A percentile compares a stretch with the other conserved stretches of the same genome.
phyloP scores from a whole-genome alignment of 2,888 invertebrate species.

The Mythimna lalbum region DNA sequence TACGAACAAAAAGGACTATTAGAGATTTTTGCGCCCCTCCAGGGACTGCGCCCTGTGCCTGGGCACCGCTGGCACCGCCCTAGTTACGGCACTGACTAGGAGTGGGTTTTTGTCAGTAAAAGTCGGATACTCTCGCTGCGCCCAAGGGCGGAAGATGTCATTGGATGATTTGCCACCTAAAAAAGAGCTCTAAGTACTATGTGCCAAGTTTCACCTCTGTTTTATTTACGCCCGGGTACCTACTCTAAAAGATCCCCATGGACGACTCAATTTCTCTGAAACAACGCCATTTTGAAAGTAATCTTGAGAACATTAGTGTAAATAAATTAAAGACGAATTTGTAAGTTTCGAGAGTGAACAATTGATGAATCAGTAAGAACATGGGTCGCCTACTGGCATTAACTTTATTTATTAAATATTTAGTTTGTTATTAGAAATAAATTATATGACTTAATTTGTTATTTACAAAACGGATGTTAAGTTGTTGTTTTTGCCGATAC shows the following conservation, averaged over 20 bases:
- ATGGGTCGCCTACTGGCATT: background rate
- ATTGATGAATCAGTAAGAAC: background rate
- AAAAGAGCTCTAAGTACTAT: no score
- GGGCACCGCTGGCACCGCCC: no score
- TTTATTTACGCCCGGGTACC: background rate
- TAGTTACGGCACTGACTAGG: no score
- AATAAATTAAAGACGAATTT: constrained; percentile 5
- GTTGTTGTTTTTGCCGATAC: constrained; percentile 7
- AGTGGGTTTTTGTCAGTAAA: no score
- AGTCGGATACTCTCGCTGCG: no score
- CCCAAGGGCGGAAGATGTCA: no score
- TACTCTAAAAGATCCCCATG: background rate
- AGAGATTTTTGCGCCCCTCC: no score
- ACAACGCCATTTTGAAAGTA: background rate
- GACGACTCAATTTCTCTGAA: background rate
- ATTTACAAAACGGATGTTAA: constrained; percentile 16
- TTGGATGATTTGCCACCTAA: no score
- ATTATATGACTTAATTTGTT: constrained; percentile 15
- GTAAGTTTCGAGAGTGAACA: background rate
- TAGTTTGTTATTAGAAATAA: constrained; percentile 2
- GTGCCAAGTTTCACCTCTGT: no score
- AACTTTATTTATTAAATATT: background rate
- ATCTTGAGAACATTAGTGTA: constrained; percentile 4
- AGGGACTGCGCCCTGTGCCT: no score
- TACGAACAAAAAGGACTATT: no score